Conservation (phyloP, 2,797 vertebrate species). For the Pterois miles region DNA sequence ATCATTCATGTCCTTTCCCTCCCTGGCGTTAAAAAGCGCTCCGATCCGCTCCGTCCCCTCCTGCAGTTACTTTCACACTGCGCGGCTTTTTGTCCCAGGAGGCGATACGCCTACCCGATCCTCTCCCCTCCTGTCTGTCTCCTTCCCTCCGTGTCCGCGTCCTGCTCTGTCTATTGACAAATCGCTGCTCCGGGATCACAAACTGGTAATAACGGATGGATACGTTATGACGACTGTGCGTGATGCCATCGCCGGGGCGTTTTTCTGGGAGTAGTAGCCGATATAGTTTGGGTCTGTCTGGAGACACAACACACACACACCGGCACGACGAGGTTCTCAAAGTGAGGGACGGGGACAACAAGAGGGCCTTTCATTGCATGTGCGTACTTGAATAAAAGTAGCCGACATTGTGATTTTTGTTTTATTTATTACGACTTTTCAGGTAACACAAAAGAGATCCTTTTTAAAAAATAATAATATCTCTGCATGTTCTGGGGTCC, state of each 20-base stretch:
- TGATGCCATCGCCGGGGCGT: constrained; percentile 54
- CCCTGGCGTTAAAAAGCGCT: constrained; percentile 9
- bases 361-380: not conserved
- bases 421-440: not conserved
- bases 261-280: constrained; percentile 32
- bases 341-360: constrained; percentile 23
- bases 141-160: constrained; percentile 30
- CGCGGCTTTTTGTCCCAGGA: constrained; percentile 67
- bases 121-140: constrained; percentile 34
- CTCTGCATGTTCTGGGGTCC: not conserved
- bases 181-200: constrained; percentile 54
- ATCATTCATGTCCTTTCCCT: not conserved
- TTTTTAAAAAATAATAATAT: not conserved
- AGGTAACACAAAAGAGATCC: not conserved
- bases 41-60: constrained; percentile 37
- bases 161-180: constrained; percentile 42
- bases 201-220: constrained; percentile 50
- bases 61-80: constrained; percentile 70
- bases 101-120: constrained; percentile 64
- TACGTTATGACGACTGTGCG: constrained; percentile 50
- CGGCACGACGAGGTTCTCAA: constrained; percentile 29
- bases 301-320: constrained; percentile 1
- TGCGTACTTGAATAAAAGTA: not conserved
- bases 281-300: constrained; percentile 31
- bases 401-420: not conserved